Evolutionary conservation across 2,888 invertebrate genomes (phyloP).

Genomic region (Andricus curvator): DNA sequence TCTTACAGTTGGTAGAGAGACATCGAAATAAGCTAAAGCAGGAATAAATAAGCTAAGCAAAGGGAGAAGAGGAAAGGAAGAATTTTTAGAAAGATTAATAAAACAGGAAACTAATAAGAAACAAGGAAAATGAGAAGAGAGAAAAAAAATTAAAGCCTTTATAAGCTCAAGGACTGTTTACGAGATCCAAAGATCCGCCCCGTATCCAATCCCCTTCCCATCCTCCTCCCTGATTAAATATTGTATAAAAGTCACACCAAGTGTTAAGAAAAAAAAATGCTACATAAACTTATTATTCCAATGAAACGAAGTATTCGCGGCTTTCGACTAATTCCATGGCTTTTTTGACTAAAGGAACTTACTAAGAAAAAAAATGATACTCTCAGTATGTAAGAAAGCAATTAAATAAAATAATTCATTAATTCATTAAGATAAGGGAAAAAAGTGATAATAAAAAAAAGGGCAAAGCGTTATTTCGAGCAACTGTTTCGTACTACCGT

Average conservation of each 20-base stretch:
- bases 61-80: slow-evolving; percentile 31
- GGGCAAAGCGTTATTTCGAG: slow-evolving; percentile 47
- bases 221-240: slow-evolving; percentile 56
- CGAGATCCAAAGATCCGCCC: slow-evolving; percentile 54
- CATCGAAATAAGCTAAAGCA: neutral
- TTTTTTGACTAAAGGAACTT: slow-evolving; percentile 48
- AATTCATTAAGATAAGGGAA: slow-evolving; percentile 47
- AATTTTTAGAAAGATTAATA: slow-evolving; percentile 31
- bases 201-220: slow-evolving; percentile 51
- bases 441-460: slow-evolving; percentile 53
- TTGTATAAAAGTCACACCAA: slow-evolving; percentile 61
- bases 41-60: slow-evolving; percentile 20
- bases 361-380: slow-evolving; percentile 50
- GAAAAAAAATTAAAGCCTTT: slow-evolving; percentile 67
- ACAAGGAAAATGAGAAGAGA: slow-evolving; percentile 46
- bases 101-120: slow-evolving; percentile 46
- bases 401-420: slow-evolving; percentile 51
- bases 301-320: slow-evolving; percentile 56
- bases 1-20: slow-evolving; percentile 7
- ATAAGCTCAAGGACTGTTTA: slow-evolving; percentile 72
- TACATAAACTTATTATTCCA: slow-evolving; percentile 60
- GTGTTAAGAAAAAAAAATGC: slow-evolving; percentile 58
- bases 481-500: slow-evolving; percentile 55
- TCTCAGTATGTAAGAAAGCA: slow-evolving; percentile 47
- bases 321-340: slow-evolving; percentile 55